Base-by-base conservation (phyloP, 2,797 vertebrate genomes). In the Ceryle rudis region DNA sequence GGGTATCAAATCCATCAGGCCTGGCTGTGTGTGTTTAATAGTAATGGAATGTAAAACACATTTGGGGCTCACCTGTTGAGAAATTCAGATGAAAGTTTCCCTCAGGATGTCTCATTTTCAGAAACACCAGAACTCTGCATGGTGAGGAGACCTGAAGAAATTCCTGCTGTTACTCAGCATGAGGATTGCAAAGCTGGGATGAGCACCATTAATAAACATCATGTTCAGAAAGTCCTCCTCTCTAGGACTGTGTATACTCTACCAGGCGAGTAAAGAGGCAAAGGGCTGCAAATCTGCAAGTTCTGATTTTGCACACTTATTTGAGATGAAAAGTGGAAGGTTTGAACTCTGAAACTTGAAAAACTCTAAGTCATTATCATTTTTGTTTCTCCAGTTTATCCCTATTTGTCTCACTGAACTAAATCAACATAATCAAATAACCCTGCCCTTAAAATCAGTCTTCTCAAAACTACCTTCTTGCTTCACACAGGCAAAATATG, bases 41-140 rank as follows among this genome's bases (percentile, higher is more conserved):
- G n/a, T 42, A 72, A 81, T 16, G 75, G 72, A 75, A 90, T 2
- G 14, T 71, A 80, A 80, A 86, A 31, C 41, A 81, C 72, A 81
- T 93, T 94, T 90, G 85, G 54, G 31, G 33, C 41, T 90, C 87
- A 91, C 78, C 81, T 91, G 84, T 55, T 58, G 79, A 74, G 79
- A 71, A 92, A 69, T 57, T 64, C 54, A 89, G 47, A 82, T 49
- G 26, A 65, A 89, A 46, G 10, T 61, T 89, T 89, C 78, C 47
- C 86, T 79, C 46, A 55, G 57, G 65, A 62, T 35, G 11, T n/a
- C 74, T 84, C 37, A 13, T 57, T 92, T 93, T 74, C 75, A 70
- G 26, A 79, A 86, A 79, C 31, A 66, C 9, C 28, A n/a, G 84
- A 84, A 25, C 10, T 8, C 44, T 74, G 35, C 19, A 1, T 26